Conservation (phyloP, 2,797 vertebrate genomes). For the Phoxinus dragarum region DNA sequence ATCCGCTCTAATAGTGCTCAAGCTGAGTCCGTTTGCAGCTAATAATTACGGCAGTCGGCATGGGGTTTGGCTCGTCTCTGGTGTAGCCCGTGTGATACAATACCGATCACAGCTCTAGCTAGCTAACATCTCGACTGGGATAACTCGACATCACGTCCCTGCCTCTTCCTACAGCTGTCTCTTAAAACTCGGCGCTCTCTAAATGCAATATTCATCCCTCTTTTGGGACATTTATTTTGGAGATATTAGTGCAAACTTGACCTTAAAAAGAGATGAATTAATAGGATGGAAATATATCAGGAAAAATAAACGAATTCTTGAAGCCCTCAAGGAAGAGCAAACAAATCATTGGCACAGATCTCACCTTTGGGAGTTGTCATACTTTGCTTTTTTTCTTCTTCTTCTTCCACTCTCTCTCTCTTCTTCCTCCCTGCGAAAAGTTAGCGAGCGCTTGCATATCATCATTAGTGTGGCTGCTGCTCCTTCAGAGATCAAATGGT, state of each 20-base stretch:
- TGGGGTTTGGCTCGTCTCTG: constrained; percentile 70
- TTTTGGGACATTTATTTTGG: constrained; percentile 61
- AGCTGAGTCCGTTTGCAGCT: constrained; percentile 80
- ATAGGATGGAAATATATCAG: constrained; percentile 64
- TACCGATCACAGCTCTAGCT: constrained; percentile 53
- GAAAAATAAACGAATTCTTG: constrained; percentile 62
- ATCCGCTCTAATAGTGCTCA: constrained; percentile 79
- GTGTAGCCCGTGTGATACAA: constrained; percentile 70
- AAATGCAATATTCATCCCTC: constrained; percentile 59
- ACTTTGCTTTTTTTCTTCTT: constrained; percentile 44
- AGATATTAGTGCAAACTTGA: constrained; percentile 61
- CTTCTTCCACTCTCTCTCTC: constrained; percentile 32
- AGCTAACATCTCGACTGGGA: constrained; percentile 61
- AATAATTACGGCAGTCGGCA: constrained; percentile 82
- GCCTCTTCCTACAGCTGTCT: constrained; percentile 59
- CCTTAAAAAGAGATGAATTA: constrained; percentile 64
- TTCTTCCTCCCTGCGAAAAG: constrained; percentile 49
- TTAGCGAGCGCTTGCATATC: constrained; percentile 59
- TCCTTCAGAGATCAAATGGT: constrained; percentile 66
- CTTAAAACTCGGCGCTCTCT: constrained; percentile 37
- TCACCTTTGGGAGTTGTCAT: constrained; percentile 65
- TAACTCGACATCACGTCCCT: constrained; percentile 49
- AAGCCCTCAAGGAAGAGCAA: constrained; percentile 64
- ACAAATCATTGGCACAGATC: constrained; percentile 65
- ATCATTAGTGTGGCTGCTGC: constrained; percentile 64